Evolutionary conservation across 1,140 invertebrate species (phyloP).

Genomic region (Maniola jurtina): DNA sequence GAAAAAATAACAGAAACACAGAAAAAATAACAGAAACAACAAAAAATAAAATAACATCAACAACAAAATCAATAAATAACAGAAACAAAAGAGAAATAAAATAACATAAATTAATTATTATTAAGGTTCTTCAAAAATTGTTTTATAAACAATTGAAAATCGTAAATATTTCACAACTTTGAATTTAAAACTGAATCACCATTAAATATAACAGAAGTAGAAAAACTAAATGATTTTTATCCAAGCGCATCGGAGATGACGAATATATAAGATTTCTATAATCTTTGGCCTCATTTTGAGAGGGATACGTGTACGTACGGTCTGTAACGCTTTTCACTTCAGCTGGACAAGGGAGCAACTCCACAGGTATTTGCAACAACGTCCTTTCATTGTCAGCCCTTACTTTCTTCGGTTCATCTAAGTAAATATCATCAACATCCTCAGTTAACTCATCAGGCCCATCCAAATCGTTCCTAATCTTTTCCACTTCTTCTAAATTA

Average conservation of each 20-base stretch:
- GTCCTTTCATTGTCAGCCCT: slow-evolving; percentile 64
- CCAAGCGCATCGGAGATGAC: slow-evolving; percentile 33
- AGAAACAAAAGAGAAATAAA: too few species aligned
- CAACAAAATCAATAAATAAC: too few species aligned
- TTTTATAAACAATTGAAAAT: background rate
- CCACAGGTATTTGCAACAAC: slow-evolving; percentile 82
- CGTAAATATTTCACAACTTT: too few species aligned
- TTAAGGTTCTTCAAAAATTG: background rate
- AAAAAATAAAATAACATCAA: too few species aligned
- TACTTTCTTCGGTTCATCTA: slow-evolving; percentile 61
- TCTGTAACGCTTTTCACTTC: slow-evolving; percentile 81
- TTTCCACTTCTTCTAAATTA: slow-evolving; percentile 53
- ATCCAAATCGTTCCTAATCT: slow-evolving; percentile 53
- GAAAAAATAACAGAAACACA: too few species aligned
- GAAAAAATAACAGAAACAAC: too few species aligned
- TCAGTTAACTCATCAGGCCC: slow-evolving; percentile 59
- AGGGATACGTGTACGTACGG: slow-evolving; percentile 78
- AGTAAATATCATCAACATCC: slow-evolving; percentile 59
- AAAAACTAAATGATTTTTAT: slow-evolving; percentile 28
- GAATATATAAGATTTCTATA: slow-evolving; percentile 70
- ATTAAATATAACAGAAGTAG: background rate
- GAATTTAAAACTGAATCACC: background rate
- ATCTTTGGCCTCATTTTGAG: slow-evolving; percentile 75
- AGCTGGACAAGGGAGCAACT: slow-evolving; percentile 84
- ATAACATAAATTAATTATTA: too few species aligned